Evolutionary conservation across 2,888 invertebrate genomes (phyloP), one percentile per base, ranked within the genome.

Genomic region (Drosophila infuscata): DNA sequence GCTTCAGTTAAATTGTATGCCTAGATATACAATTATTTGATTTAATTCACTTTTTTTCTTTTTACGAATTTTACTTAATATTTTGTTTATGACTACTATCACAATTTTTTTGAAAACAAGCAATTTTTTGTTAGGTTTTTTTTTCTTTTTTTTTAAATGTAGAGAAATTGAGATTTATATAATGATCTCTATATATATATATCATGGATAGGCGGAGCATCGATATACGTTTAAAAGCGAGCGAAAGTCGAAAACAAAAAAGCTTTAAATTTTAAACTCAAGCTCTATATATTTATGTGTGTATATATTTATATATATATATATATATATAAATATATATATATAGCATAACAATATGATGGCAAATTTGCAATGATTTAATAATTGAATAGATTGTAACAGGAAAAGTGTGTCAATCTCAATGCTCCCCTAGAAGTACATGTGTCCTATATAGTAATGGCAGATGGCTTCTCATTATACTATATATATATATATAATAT

Each of bases 51-150:
- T 67, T 59, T 69, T 66, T 46, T 8, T 46, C 62, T 63, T 61
- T 66, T 54, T 82, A 76, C 58, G 72, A 73, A 66, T 74, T 72
- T 80, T 83, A 88, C 81, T 79, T 86, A 84, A 84, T 83, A 83
- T 82, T 83, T 74, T 59, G 46, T 87, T 86, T 82, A 90, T 88
- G 82, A 84, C 88, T 88, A 88, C 89, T 88, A 88, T 88, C 88
- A 88, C 88, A 88, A 82, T 88, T 88, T 89, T 82, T 82, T 88
- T 85, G 73, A 82, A 87, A 87, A 85, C 83, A 87, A 89, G 88
- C 89, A 79, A 68, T 74, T 70, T 80, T 76, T 76, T 81, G 63
- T 71, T 80, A 30, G 33, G 30, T 54, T 53, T 79, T 65, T 69
- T 65, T 57, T 67, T n/a, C n/a, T 46, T 38, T 74, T 67, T 58